These are phyloP conservation scores for Colaptes auratus DNA, from an alignment of 2,113 vertebrate genomes.

Conservation along the genomic window DNA sequence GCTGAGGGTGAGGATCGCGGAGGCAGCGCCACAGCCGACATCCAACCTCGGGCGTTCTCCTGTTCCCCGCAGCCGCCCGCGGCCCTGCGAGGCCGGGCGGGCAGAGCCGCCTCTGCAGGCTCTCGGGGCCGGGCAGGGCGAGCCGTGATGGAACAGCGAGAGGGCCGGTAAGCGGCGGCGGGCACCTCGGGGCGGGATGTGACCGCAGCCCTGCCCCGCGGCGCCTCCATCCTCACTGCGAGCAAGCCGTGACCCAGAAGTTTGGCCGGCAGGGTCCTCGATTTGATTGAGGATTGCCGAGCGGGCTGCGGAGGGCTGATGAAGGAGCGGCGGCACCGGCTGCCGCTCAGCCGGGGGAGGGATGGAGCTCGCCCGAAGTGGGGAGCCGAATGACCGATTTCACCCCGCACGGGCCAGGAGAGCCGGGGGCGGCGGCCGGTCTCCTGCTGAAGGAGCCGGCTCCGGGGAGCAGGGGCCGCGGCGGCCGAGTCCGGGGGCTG, in stretches of 20 bases:
- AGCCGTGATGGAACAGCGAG: background rate
- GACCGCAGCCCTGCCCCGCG: background rate
- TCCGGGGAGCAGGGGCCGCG: no score
- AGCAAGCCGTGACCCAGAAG: background rate
- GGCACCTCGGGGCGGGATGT: background rate
- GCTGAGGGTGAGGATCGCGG: background rate
- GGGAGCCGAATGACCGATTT: background rate
- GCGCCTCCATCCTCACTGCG: background rate
- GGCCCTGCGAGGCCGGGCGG: background rate
- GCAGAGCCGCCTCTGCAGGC: background rate
- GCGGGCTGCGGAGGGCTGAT: background rate
- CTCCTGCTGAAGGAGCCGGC: no score
- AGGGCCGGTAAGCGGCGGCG: background rate
- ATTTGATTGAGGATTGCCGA: background rate
- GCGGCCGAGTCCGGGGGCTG: background rate
- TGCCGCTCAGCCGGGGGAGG: background rate
- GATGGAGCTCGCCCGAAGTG: background rate
- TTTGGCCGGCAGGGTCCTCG: conserved; percentile 5
- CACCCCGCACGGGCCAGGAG: background rate
- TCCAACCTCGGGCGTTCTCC: accelerated
- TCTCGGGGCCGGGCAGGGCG: background rate
- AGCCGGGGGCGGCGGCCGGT: background rate
- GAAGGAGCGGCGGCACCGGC: background rate
- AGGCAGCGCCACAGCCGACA: background rate
- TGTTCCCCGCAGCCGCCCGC: background rate